Base-by-base conservation (phyloP, 2,888 invertebrate species). In the Eutolmus rufibarbis region DNA sequence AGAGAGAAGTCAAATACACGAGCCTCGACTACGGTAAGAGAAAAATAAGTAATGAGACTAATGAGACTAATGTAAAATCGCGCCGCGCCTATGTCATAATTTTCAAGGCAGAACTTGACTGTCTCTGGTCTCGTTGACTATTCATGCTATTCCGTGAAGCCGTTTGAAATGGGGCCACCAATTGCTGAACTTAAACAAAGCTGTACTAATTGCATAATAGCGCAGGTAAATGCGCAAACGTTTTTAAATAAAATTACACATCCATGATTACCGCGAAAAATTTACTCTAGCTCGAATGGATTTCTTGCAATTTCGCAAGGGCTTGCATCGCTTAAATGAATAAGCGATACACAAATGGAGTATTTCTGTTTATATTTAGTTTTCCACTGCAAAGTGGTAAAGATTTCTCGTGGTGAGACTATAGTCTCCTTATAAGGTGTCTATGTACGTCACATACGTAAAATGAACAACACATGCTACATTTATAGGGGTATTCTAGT, bases 141-240 rank as follows among this genome's bases (percentile, higher is more conserved):
- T 74, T 87, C 85, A 87, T 86, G 85, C 78, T 85, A 88, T 51
- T 43, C 74, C 34, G 85, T n/a, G 86, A 81, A 79, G 87, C 74
- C 74, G 84, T 37, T 34, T 79, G 81, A 87, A 88, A 85, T 81
- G 88, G 79, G 88, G 87, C 74, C 87, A 86, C 86, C 79, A 79
- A 74, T 88, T 88, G 88, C 86, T 87, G 81, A 88, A 87, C 87
- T 87, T 79, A 84, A 87, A 84, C 87, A 84, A 51, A 88, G 81
- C 86, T 86, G 84, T 87, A 79, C 87, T 88, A 88, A 88, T 88
- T 88, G 88, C 88, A 88, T 88, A 88, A 88, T 19, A 8, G 23
- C 66, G 66, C 82, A 57, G 66, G 23, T 87, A 88, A 88, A 87
- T 88, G 87, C 88, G 88, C 87, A 86, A 88, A 74, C 9, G 85